Conservation (phyloP, 2,888 invertebrate genomes). For the Steromphala cineraria region DNA sequence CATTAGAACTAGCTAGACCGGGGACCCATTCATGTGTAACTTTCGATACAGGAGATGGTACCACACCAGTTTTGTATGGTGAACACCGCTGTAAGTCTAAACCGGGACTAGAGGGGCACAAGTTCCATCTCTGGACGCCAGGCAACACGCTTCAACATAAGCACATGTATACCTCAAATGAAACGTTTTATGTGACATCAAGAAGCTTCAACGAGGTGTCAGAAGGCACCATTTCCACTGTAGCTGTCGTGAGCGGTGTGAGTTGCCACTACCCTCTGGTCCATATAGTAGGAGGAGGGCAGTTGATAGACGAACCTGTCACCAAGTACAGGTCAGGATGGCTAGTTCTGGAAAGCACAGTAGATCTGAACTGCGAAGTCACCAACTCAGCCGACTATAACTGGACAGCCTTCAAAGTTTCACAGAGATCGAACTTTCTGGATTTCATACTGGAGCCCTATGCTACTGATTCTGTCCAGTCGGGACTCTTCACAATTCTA, state of each 20-base stretch:
- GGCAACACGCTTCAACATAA: slow-evolving; percentile 31
- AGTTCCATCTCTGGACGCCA: not conserved
- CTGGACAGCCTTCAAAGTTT: slow-evolving; percentile 47
- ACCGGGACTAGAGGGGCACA: not conserved
- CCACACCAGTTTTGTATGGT: slow-evolving; percentile 37
- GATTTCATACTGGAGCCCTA: slow-evolving; percentile 43
- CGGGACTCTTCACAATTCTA: slow-evolving; percentile 49
- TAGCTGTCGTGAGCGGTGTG: slow-evolving; percentile 48
- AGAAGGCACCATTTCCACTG: slow-evolving; percentile 30
- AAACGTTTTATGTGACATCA: slow-evolving; percentile 44
- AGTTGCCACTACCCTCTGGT: slow-evolving; percentile 55
- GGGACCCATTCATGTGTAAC: slow-evolving; percentile 51
- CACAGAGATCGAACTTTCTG: slow-evolving; percentile 44
- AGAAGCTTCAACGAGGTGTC: slow-evolving; percentile 49
- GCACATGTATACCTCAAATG: slow-evolving; percentile 46
- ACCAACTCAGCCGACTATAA: slow-evolving; percentile 42
- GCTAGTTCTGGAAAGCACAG: slow-evolving; percentile 52
- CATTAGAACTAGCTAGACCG: slow-evolving; percentile 38
- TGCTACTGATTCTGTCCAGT: slow-evolving; percentile 20
- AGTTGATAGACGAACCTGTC: slow-evolving; percentile 47
- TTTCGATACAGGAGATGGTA: slow-evolving; percentile 53
- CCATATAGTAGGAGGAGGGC: slow-evolving; percentile 54
- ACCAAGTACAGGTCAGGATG: slow-evolving; percentile 43
- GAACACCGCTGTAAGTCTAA: slow-evolving; percentile 28
- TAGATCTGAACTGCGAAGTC: slow-evolving; percentile 51